A percentile compares a stretch with the other conserved stretches of the same genome.
Conservation (phyloP, 1,140 invertebrate species). For the Drosophila eugracilis region DNA sequence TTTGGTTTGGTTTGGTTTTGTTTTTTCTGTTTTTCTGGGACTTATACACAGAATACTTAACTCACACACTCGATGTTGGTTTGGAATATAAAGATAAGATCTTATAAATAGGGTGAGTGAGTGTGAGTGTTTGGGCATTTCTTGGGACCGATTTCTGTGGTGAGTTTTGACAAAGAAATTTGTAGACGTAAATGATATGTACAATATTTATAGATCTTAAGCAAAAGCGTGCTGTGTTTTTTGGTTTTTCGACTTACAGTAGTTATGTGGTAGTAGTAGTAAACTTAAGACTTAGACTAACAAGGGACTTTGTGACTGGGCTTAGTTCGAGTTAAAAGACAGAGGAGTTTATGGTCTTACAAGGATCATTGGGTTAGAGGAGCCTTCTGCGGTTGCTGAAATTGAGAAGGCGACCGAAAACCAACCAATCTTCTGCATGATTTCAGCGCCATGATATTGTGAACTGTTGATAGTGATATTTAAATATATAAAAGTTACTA, state of each 20-base stretch:
- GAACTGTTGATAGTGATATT: slow-evolving; percentile 34
- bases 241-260: slow-evolving; percentile 39
- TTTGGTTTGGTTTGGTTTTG: slow-evolving; percentile 39
- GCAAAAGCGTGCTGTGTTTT: slow-evolving; percentile 67
- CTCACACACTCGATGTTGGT: slow-evolving; percentile 33
- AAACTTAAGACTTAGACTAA: slow-evolving; percentile 39
- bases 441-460: slow-evolving; percentile 48
- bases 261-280: slow-evolving; percentile 28
- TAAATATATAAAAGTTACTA: slow-evolving; percentile 38
- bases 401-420: slow-evolving; percentile 91
- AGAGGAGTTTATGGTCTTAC: slow-evolving; percentile 28
- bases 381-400: slow-evolving; percentile 92
- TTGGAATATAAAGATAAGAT: slow-evolving; percentile 30
- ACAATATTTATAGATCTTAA: slow-evolving; percentile 56
- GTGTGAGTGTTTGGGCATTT: slow-evolving; percentile 9
- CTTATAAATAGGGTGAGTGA: slow-evolving; percentile 18
- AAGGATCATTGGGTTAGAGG: slow-evolving; percentile 36
- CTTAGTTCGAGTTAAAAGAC: slow-evolving; percentile 3
- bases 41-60: slow-evolving; percentile 36
- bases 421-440: slow-evolving; percentile 85
- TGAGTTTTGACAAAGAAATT: slow-evolving; percentile 41
- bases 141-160: slow-evolving; percentile 15
- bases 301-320: slow-evolving; percentile 3
- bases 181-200: slow-evolving; percentile 59
- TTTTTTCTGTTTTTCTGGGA: slow-evolving; percentile 36